Percentiles rank a stretch among this genome's conserved stretches.
Evolutionary conservation across 2,113 vertebrate genomes (phyloP).

Genomic region (Pholis gunnellus): DNA sequence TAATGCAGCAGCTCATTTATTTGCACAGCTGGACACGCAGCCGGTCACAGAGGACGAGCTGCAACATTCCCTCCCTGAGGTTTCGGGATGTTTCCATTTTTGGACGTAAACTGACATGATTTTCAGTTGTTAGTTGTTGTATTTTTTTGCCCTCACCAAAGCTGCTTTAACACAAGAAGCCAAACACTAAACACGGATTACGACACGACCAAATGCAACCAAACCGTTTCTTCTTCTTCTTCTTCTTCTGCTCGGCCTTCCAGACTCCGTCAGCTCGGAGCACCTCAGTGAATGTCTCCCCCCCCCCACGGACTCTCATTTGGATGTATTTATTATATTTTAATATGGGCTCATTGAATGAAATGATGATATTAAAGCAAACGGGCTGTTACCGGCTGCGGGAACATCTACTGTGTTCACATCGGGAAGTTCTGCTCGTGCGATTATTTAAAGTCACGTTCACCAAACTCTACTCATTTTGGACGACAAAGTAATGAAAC

Average conservation of each 20-base stretch:
- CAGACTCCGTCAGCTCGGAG: constrained; percentile 48
- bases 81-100: not conserved
- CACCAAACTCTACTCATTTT: not conserved
- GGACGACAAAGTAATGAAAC: too few relatives aligned
- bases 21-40: constrained; percentile 8
- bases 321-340: constrained; percentile 72
- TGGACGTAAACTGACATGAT: constrained; percentile 6
- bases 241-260: constrained; percentile 65
- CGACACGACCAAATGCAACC: constrained; percentile 56
- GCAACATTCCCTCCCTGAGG: constrained; percentile 5
- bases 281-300: constrained; percentile 69
- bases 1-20: not conserved
- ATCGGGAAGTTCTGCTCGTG: not conserved
- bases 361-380: constrained; percentile 33
- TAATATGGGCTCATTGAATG: constrained; percentile 41
- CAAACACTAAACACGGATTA: constrained; percentile 68
- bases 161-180: constrained; percentile 71
- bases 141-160: constrained; percentile 62
- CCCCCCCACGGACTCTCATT: constrained; percentile 35
- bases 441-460: not conserved
- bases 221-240: constrained; percentile 10
- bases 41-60: not conserved
- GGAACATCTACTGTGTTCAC: not conserved
- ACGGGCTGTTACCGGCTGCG: constrained; percentile 17
- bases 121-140: not conserved